Evolutionary conservation across 2,888 invertebrate species (phyloP).

Genomic region (Amaurobius ferox): DNA sequence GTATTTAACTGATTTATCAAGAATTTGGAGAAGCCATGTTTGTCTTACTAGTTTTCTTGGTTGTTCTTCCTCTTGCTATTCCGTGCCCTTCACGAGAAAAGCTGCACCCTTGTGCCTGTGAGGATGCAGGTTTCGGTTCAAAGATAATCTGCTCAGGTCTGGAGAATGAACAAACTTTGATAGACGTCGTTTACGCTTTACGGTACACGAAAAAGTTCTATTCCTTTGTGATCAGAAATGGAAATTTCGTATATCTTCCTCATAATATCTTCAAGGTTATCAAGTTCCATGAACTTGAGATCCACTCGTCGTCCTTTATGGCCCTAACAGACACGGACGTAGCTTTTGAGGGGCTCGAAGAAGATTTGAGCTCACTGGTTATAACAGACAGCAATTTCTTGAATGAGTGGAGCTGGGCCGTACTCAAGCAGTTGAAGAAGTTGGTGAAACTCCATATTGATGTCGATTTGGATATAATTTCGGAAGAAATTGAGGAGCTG

Average conservation of each 20-base stretch:
- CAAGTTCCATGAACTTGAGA: neutral
- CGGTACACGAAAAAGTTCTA: neutral
- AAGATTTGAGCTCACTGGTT: neutral
- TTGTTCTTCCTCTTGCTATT: neutral
- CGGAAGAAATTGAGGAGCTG: constrained; percentile 9
- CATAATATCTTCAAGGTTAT: neutral
- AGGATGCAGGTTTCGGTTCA: neutral
- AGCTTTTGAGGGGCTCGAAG: constrained; percentile 30
- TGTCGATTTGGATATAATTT: neutral
- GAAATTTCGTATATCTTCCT: constrained; percentile 15
- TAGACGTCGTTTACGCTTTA: neutral
- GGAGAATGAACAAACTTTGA: neutral
- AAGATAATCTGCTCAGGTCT: neutral
- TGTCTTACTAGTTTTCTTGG: too few relatives aligned
- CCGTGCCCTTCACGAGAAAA: neutral
- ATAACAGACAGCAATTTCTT: constrained; percentile 9
- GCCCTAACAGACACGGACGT: constrained; percentile 19
- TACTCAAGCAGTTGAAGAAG: constrained; percentile 16
- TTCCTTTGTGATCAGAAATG: neutral
- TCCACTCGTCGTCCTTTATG: neutral
- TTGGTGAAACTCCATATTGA: neutral
- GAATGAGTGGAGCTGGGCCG: constrained; percentile 22
- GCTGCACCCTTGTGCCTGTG: neutral
- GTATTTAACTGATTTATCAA: too few relatives aligned
- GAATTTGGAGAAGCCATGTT: too few relatives aligned